Base-by-base conservation (phyloP, 2,797 vertebrate species). In the Fistularia commersonii region DNA sequence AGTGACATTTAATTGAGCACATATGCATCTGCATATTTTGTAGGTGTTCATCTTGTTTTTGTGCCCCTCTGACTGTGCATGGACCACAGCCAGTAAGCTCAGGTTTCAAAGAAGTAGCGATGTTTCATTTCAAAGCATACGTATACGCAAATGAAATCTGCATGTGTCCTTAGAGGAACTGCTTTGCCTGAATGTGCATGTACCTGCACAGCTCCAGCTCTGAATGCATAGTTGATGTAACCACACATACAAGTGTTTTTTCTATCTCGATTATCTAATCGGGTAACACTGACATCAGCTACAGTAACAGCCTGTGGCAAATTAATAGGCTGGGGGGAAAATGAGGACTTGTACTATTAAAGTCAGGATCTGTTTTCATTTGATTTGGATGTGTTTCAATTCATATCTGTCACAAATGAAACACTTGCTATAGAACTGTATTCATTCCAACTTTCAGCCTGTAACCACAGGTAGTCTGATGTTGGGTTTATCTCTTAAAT, bases 351-450 rank as follows among this genome's bases (percentile, higher is more conserved):
- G 64, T 72, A 62, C 9, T 44, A 61, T 79, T 66, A 76, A 73
- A 73, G 60, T 64, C 55, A 56, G 72, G 58, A 49, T 59, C 35
- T 72, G 68, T 71, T 77, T 79, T 62, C 6, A 42, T 82, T 76
- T 72, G 10, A 66, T 56, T 69, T 81, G 81, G 70, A 74, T 43
- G 33, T 3, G 48, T 53, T 69, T 76, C 60, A 66, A 39, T 66
- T 64, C 50, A 67, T 37, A 60, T 55, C 51, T 59, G 54, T 66
- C 48, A 75, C 54, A 54, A 50, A 52, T 49, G 34, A 71, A 72
- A 50, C 50, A 60, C 34, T 31, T 59, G 51, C 33, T 43, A 8
- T 11, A 53, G 11, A 56, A 6, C 23, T n/a, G 11, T 46, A 32
- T 51, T 32, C 33, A 41, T 50, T 70, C 45, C 56, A 73, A 45